Percentiles rank a stretch among this genome's conserved stretches.
These are phyloP conservation scores for Gonioctena quinquepunctata DNA, from an alignment of 1,140 invertebrate genomes.

Conservation along the genomic window DNA sequence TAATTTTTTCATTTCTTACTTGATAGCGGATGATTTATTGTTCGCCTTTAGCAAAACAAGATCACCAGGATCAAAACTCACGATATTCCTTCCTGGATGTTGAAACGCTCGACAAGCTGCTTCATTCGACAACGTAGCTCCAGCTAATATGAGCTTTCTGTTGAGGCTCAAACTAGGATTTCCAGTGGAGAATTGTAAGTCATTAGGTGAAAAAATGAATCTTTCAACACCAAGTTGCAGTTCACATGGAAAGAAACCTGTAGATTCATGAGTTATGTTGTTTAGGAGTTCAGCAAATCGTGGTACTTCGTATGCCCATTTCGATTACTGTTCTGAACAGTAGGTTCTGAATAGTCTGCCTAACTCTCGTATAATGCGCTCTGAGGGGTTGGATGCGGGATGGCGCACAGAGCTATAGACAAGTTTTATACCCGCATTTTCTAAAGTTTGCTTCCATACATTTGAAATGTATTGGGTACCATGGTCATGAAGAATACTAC, in stretches of 20 bases:
- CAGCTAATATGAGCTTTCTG: too few relatives aligned
- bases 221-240: neutral
- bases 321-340: slow-evolving; percentile 14
- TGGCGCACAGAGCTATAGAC: slow-evolving; percentile 12
- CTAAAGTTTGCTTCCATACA: slow-evolving; percentile 1
- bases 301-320: slow-evolving; percentile 12
- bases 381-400: neutral
- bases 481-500: neutral
- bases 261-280: slow-evolving; percentile 11
- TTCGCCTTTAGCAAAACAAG: neutral
- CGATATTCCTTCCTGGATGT: neutral
- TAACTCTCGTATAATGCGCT: slow-evolving; percentile 9
- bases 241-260: slow-evolving; percentile 5
- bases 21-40: neutral
- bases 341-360: slow-evolving; percentile 12
- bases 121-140: too few relatives aligned
- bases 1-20: neutral
- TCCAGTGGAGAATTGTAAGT: neutral
- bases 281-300: slow-evolving; percentile 6
- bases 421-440: neutral
- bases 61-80: neutral
- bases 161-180: too few relatives aligned
- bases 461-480: slow-evolving; percentile 14
- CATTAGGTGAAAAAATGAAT: too few relatives aligned
- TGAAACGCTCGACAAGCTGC: neutral